Conservation (phyloP, 2,797 vertebrate genomes). For the Argentina silus region DNA sequence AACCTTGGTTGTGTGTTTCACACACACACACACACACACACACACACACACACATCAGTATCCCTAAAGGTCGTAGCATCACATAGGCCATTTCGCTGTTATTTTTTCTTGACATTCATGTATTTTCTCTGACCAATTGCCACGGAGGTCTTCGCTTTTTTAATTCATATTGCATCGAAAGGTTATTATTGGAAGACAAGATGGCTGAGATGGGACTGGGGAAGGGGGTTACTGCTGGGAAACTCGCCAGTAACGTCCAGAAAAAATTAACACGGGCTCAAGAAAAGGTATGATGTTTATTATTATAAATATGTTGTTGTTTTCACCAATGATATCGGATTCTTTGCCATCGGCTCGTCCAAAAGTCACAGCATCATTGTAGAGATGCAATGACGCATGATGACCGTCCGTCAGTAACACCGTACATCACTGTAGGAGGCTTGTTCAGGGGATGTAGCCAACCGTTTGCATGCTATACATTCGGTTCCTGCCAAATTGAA, state of each 20-base stretch:
- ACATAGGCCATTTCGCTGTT: neutral
- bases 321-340: neutral
- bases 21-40: too few relatives aligned
- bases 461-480: neutral
- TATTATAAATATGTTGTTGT: neutral
- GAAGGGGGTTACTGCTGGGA: slow-evolving; percentile 95
- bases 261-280: slow-evolving; percentile 96
- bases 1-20: too few relatives aligned
- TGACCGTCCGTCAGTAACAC: neutral
- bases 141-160: neutral
- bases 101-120: neutral
- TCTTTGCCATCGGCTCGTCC: neutral
- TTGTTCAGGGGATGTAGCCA: neutral
- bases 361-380: neutral
- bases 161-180: slow-evolving; percentile 5
- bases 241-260: slow-evolving; percentile 96
- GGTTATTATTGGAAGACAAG: slow-evolving; percentile 69
- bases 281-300: slow-evolving; percentile 86
- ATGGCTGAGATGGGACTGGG: slow-evolving; percentile 98
- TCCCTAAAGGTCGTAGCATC: slow-evolving; percentile 32
- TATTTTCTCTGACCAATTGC: slow-evolving; percentile 40
- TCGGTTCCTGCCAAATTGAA: neutral
- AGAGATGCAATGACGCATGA: neutral
- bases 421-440: neutral
- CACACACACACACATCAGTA: slow-evolving; percentile 33